Base-by-base conservation (phyloP, 2,797 vertebrate genomes). In the Mormyrops boulengeri region DNA sequence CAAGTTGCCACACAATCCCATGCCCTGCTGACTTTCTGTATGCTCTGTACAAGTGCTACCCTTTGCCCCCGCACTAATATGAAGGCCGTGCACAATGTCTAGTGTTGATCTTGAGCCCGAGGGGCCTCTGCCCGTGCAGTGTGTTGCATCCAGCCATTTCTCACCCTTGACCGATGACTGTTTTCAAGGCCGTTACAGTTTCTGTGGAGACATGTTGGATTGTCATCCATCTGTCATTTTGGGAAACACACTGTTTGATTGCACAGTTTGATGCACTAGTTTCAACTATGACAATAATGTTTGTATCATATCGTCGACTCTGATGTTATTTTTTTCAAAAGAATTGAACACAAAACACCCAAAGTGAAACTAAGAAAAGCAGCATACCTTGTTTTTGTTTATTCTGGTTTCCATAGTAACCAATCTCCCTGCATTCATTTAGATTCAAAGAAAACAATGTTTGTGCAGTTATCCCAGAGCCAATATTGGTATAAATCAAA, bases 331-430 rank as follows among this genome's bases (percentile, higher is more conserved):
- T 89, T 30, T 73, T 73, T 5, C 14, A 53, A 41, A 87, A 41
- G 14, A 60, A 84, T 0, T n/a, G 7, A 84, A 84, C 9, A 22
- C 5, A 53, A 86, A 49, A 47, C 60, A 14, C 22, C 8, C 12
- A 34, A 53, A 38, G 26, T 55, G 62, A 49, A 85, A 82, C 69
- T 22, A 1, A 52, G 41, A 60, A 88, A 90, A 12, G 38, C 52
- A 84, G 34, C 8, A 19, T 44, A 69, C 50, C 88, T 90, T 49
- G 34, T 91, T 84, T 91, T 92, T 93, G 90, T 92, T 93, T 91
- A 88, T 57, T 88, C 62, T 34, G 80, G 90, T 92, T 90, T 30
- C 90, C 89, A 89, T 91, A 89, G 90, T 50, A 90, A 62, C 60
- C 88, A 86, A 62, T 89, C 89, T 91, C 87, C 57, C 89, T 87